Evolutionary conservation across 2,797 vertebrate species (phyloP).

Genomic region (Tokudaia tokunoshimensis): DNA sequence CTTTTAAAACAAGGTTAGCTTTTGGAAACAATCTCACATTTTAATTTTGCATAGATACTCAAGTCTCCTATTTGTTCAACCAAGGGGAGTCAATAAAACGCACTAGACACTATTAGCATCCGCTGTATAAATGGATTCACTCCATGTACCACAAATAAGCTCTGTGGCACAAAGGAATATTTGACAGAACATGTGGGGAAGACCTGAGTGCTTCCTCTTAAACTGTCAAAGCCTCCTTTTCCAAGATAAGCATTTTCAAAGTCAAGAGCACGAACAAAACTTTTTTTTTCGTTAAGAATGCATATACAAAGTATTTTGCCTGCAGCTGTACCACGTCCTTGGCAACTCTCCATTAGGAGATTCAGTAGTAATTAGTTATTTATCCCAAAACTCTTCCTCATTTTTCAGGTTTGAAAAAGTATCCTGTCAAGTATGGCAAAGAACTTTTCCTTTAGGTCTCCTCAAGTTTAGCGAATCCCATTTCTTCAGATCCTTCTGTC

Average conservation of each 20-base stretch:
- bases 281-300: slow-evolving; percentile 46
- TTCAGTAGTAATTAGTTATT: too few species aligned
- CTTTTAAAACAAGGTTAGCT: slow-evolving; percentile 54
- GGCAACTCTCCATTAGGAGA: too few species aligned
- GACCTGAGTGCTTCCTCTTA: slow-evolving; percentile 31
- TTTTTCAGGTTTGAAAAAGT: too few species aligned
- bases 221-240: slow-evolving; percentile 60
- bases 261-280: slow-evolving; percentile 44
- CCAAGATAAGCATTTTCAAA: slow-evolving; percentile 56
- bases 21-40: slow-evolving; percentile 62
- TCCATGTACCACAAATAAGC: slow-evolving; percentile 54
- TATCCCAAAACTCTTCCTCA: too few species aligned
- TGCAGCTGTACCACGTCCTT: too few species aligned
- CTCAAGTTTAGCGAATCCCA: too few species aligned
- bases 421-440: too few species aligned
- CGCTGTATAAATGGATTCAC: slow-evolving; percentile 65
- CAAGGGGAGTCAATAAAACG: slow-evolving; percentile 58
- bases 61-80: slow-evolving; percentile 81
- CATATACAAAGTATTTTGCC: slow-evolving; percentile 25
- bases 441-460: too few species aligned
- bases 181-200: slow-evolving; percentile 14
- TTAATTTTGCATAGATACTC: slow-evolving; percentile 85
- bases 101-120: slow-evolving; percentile 62
- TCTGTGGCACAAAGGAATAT: slow-evolving; percentile 53
- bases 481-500: too few species aligned